These are phyloP conservation scores for Pyralis farinalis DNA, from an alignment of 2,888 invertebrate genomes.

Conservation along the genomic window DNA sequence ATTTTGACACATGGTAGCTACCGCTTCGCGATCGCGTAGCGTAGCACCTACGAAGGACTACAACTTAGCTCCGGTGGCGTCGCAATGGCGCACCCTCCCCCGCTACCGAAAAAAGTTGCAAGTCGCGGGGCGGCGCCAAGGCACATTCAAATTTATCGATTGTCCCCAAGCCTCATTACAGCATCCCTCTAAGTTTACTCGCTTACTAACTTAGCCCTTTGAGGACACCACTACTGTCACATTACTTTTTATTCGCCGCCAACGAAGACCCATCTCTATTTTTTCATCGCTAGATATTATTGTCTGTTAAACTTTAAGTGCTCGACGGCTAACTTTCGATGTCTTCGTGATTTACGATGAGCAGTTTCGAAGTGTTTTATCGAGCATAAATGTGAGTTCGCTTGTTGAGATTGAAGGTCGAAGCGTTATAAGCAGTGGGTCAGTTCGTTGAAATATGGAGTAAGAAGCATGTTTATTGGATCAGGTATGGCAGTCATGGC, in stretches of 20 bases:
- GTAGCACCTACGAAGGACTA: slow-evolving; percentile 6
- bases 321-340: slow-evolving; percentile 77
- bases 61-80: slow-evolving; percentile 48
- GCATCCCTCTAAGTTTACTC: slow-evolving; percentile 76
- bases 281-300: slow-evolving; percentile 76
- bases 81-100: slow-evolving; percentile 64
- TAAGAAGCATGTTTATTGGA: not conserved
- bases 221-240: slow-evolving; percentile 61
- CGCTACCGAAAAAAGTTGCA: slow-evolving; percentile 78
- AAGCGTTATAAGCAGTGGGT: slow-evolving; percentile 50
- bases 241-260: slow-evolving; percentile 70
- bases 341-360: slow-evolving; percentile 74
- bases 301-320: slow-evolving; percentile 80
- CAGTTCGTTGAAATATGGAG: slow-evolving; percentile 25
- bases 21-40: not conserved
- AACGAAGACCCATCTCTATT: slow-evolving; percentile 51
- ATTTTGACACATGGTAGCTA: too few relatives aligned
- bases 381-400: slow-evolving; percentile 77
- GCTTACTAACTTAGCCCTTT: slow-evolving; percentile 75
- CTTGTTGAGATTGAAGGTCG: slow-evolving; percentile 78
- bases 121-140: slow-evolving; percentile 73
- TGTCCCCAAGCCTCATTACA: slow-evolving; percentile 76
- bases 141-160: slow-evolving; percentile 82
- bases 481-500: not conserved
- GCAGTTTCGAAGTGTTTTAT: slow-evolving; percentile 77